A percentile compares a stretch with the other conserved stretches of the same genome.
These are phyloP conservation scores for Clavelina lepadiformis DNA, from an alignment of 23 tunicate species.

Conservation along the genomic window DNA sequence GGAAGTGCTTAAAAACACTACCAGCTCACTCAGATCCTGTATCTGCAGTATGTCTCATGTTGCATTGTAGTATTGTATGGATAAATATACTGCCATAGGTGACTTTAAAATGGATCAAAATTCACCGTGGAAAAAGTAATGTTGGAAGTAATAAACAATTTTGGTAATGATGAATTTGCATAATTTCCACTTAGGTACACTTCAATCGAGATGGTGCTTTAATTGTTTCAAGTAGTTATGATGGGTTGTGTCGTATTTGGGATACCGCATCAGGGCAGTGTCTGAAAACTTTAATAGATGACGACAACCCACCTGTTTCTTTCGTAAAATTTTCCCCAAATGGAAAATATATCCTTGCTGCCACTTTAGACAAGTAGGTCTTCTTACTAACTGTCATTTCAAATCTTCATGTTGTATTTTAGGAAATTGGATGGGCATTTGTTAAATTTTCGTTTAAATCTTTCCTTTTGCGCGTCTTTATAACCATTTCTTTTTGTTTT, in stretches of 20 bases:
- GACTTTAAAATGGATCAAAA: neutral
- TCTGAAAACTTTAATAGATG: constrained; percentile 88
- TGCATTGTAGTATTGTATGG: no score
- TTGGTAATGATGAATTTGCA: no score
- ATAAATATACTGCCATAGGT: no score
- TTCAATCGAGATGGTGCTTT: constrained; percentile 93
- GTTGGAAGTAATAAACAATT: neutral
- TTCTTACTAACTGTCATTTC: neutral
- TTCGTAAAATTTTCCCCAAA: constrained; percentile 96
- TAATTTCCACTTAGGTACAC: constrained; percentile 93
- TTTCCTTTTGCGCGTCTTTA: neutral
- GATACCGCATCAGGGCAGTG: constrained; percentile 95
- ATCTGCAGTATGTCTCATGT: constrained; percentile 60
- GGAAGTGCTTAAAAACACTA: constrained; percentile 78
- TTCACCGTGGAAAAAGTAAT: neutral
- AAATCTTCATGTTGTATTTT: neutral
- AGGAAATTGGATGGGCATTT: neutral
- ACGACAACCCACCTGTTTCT: constrained; percentile 93
- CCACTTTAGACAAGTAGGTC: constrained; percentile 83
- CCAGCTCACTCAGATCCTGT: constrained; percentile 99
- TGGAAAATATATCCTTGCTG: constrained; percentile 96
- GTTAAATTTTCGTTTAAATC: neutral
- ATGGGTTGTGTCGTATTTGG: constrained; percentile 95
- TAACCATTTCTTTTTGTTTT: constrained; percentile 1
- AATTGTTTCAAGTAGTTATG: constrained; percentile 92